Conservation (phyloP, 2,797 vertebrate genomes). For the Ptychobarbus kaznakovi region DNA sequence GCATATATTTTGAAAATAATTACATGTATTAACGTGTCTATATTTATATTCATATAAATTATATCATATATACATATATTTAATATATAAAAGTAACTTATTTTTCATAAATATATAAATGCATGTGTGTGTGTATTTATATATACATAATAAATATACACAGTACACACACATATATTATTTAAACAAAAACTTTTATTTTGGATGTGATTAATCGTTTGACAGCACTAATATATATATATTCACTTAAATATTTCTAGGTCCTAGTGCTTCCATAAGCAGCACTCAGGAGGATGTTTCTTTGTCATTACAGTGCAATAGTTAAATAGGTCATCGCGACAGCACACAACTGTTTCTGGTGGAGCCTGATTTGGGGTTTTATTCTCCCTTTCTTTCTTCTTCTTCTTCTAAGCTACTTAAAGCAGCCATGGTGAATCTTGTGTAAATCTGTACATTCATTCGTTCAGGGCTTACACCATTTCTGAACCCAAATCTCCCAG, state of each 20-base stretch:
- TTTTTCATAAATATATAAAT: too few species aligned
- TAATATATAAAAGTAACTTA: too few species aligned
- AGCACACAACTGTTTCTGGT: conserved; percentile 38
- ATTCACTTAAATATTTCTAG: neutral
- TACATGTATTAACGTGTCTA: too few species aligned
- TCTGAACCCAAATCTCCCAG: conserved; percentile 61
- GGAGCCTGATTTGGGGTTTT: conserved; percentile 41
- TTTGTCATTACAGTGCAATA: conserved; percentile 33
- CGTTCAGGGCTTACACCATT: conserved; percentile 63
- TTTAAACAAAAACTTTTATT: too few species aligned
- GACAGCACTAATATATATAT: too few species aligned
- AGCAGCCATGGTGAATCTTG: conserved; percentile 47
- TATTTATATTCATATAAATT: too few species aligned
- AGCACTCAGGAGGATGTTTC: conserved; percentile 31
- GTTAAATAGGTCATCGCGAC: conserved; percentile 48
- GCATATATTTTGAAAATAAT: too few species aligned
- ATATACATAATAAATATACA: too few species aligned
- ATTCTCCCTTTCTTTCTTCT: conserved; percentile 10
- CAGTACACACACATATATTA: too few species aligned
- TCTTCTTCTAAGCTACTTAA: conserved; percentile 21
- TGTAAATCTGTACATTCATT: conserved; percentile 62
- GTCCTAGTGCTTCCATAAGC: conserved; percentile 1
- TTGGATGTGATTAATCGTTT: too few species aligned
- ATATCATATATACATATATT: too few species aligned
- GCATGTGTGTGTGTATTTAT: too few species aligned